phyloP scores from a whole-genome alignment of 1,140 invertebrate species.

The Drosophila rufa region DNA sequence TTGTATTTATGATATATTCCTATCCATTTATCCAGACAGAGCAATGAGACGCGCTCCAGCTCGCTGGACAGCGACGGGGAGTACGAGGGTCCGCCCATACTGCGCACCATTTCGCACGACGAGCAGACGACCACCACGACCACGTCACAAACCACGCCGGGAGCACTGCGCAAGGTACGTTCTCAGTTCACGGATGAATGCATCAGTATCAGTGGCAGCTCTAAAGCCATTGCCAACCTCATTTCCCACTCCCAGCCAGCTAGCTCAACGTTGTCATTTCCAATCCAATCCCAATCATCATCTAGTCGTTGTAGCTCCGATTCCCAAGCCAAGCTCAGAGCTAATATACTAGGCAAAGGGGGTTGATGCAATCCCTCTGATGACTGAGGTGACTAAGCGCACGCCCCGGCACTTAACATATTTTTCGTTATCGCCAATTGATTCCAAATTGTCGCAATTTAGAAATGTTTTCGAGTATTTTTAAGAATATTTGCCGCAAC shows the following conservation, averaged over 20 bases:
- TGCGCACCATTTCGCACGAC: slow-evolving; percentile 80
- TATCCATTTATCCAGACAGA: slow-evolving; percentile 64
- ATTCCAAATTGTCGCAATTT: slow-evolving; percentile 18
- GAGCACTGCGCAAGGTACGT: slow-evolving; percentile 79
- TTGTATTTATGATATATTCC: neutral
- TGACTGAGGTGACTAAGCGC: slow-evolving; percentile 46
- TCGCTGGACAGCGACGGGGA: slow-evolving; percentile 86
- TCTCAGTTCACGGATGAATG: slow-evolving; percentile 8
- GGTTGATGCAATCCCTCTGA: slow-evolving; percentile 25
- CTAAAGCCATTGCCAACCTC: neutral
- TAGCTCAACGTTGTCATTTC: slow-evolving; percentile 7
- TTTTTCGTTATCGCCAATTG: slow-evolving; percentile 43
- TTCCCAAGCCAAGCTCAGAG: neutral
- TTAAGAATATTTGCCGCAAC: too few relatives aligned
- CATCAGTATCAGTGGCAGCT: neutral
- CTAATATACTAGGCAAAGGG: neutral
- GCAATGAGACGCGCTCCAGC: slow-evolving; percentile 85
- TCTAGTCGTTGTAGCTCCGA: neutral
- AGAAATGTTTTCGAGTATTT: neutral
- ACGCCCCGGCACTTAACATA: slow-evolving; percentile 29
- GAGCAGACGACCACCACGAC: slow-evolving; percentile 51
- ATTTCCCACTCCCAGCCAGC: slow-evolving; percentile 8
- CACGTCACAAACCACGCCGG: slow-evolving; percentile 74
- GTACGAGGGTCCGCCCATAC: slow-evolving; percentile 77
- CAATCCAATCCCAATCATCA: neutral